Evolutionary conservation across 1,140 invertebrate genomes (phyloP), one percentile per base, ranked within the genome.

Genomic region (Drosophila bocqueti): DNA sequence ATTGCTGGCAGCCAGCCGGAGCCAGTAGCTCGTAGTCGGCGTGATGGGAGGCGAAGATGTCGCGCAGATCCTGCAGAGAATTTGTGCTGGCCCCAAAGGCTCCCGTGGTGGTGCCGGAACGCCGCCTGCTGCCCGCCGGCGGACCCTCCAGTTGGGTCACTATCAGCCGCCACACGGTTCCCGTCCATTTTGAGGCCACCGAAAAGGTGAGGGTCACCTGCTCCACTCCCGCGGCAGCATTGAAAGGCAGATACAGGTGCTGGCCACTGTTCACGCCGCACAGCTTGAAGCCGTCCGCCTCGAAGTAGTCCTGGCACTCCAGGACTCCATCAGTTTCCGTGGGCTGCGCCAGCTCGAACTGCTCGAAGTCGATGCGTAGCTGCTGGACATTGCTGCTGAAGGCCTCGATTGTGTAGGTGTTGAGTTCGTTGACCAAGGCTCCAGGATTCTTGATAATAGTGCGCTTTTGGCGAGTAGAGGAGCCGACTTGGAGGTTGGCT

Each of bases 211-310:
- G 38, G 3, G 79, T 78, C 16, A 92, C 64, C 61, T 86, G 79
- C 36, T 84, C 76, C 0, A 80, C 79, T 16, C 91, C 90, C 0
- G 74, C 65, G 3, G 77, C 87, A 15, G 82, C 89, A 66, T 87
- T 86, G 55, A 93, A 93, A 8, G 91, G 92, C 40, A 93, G 26
- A 49, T 93, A 93, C 13, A 93, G 58, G 72, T 98, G 97, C 85
- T 97, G 96, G 29, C 96, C 96, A n/a, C 94, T 94, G 92, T 97
- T 97, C 83, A 96, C 95, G 9, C 97, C 97, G 83, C 97, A 98
- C 49, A 95, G 92, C 52, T 76, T 91, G 59, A 86, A 91, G 40
- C 54, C 60, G 13, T 76, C 92, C 0, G 96, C 93, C 43, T 93
- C 93, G 52, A 96, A 93, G 49, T 94, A 94, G 80, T 96, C 96